Evolutionary conservation across 2,113 vertebrate species (phyloP).

Genomic region (Microcebus lehilahytsara): DNA sequence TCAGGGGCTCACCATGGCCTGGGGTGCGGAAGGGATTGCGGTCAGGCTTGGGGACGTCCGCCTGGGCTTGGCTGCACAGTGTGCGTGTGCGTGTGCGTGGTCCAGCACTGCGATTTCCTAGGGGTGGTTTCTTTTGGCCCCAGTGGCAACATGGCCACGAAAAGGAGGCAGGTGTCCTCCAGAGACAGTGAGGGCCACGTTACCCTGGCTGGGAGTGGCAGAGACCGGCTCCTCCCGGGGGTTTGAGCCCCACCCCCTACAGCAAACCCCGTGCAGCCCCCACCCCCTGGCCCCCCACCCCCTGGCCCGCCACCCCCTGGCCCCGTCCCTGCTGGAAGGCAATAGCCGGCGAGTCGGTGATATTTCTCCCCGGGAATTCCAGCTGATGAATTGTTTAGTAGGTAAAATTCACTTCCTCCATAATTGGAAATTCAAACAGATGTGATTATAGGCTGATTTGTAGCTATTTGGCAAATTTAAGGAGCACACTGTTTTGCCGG

Average conservation of each 20-base stretch:
- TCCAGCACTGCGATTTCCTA: fast-evolving
- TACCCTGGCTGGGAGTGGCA: fast-evolving
- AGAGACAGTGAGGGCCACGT: fast-evolving
- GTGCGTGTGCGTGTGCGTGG: no score
- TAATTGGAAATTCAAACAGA: constrained; percentile 67
- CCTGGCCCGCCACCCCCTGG: fast-evolving
- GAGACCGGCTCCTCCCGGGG: fast-evolving
- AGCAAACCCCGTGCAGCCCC: fast-evolving
- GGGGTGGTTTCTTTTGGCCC: fast-evolving
- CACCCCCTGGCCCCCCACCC: no score
- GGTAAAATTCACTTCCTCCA: constrained; percentile 44
- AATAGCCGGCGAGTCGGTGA: neutral
- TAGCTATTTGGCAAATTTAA: constrained; percentile 64
- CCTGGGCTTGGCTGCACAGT: fast-evolving
- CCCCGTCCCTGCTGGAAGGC: neutral
- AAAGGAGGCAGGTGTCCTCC: fast-evolving
- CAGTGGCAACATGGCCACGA: no score
- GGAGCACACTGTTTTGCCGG: fast-evolving
- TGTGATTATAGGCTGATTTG: constrained; percentile 67
- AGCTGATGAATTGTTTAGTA: constrained; percentile 14
- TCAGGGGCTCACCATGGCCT: fast-evolving
- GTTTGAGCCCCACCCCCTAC: fast-evolving
- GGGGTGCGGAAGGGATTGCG: fast-evolving
- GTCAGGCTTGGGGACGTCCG: fast-evolving
- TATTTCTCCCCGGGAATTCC: neutral